Conservation (phyloP, 2,113 vertebrate genomes). For the Edolisoma coerulescens region DNA sequence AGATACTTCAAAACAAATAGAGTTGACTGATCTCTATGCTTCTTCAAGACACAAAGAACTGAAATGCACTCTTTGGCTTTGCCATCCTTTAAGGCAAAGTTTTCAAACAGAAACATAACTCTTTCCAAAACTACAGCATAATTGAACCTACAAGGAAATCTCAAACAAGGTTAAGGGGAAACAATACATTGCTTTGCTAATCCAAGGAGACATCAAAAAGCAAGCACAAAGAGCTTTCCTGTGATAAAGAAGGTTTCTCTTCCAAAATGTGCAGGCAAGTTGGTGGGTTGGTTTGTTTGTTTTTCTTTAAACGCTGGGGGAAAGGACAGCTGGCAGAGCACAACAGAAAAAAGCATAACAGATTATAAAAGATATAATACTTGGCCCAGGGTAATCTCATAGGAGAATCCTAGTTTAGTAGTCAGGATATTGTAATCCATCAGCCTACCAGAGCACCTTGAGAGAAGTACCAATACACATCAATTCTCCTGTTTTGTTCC, state of each 20-base stretch:
- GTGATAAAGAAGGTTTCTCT: background rate
- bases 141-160: background rate
- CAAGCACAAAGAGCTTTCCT: background rate
- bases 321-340: background rate
- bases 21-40: background rate
- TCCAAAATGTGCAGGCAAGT: background rate
- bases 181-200: background rate
- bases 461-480: background rate
- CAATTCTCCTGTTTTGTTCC: background rate
- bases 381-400: background rate
- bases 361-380: background rate
- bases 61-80: background rate
- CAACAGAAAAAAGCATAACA: background rate
- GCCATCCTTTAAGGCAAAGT: background rate
- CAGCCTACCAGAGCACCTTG: background rate
- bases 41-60: background rate
- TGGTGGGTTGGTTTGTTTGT: background rate
- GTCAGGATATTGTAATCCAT: background rate
- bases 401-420: background rate
- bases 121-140: background rate
- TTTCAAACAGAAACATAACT: background rate
- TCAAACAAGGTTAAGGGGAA: background rate
- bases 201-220: background rate
- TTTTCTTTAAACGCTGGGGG: background rate
- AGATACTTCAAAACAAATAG: background rate